Evolutionary conservation across 1,140 invertebrate genomes (phyloP).

Genomic region (Diprion similis): DNA sequence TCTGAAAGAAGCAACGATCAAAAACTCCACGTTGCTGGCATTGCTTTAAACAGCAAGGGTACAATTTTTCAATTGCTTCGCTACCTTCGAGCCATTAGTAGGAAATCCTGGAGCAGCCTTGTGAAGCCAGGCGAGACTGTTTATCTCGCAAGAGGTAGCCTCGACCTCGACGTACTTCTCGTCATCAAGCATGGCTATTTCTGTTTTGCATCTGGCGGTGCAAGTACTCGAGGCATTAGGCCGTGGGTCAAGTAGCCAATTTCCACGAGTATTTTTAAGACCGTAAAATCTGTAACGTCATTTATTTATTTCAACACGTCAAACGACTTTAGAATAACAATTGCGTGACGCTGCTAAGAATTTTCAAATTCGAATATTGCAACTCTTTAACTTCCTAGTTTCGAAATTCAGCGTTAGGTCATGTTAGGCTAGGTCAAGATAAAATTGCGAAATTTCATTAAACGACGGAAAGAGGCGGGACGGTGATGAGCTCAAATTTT

Average conservation of each 20-base stretch:
- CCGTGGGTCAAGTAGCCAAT: neutral
- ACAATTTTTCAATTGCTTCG: constrained; percentile 12
- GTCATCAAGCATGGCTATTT: constrained; percentile 45
- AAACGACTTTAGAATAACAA: neutral
- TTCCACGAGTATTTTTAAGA: neutral
- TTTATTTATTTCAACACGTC: neutral
- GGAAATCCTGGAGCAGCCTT: constrained; percentile 76
- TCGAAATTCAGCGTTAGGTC: neutral
- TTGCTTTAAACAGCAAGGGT: constrained; percentile 2
- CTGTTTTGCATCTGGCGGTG: constrained; percentile 33
- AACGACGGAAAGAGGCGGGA: neutral
- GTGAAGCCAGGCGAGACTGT: constrained; percentile 68
- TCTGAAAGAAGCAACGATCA: constrained; percentile 44
- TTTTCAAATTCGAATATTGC: neutral
- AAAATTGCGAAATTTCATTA: neutral
- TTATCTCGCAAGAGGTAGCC: constrained; percentile 36
- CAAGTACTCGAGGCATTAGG: neutral
- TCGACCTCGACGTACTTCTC: constrained; percentile 40
- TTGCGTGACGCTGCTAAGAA: neutral
- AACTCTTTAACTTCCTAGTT: neutral
- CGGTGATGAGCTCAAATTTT: neutral
- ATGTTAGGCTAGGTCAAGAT: neutral
- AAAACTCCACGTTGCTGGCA: neutral
- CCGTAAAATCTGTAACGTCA: neutral
- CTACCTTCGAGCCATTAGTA: constrained; percentile 69